phyloP scores from a whole-genome alignment of 2,113 vertebrate species.

The Pterocles orientalis region DNA sequence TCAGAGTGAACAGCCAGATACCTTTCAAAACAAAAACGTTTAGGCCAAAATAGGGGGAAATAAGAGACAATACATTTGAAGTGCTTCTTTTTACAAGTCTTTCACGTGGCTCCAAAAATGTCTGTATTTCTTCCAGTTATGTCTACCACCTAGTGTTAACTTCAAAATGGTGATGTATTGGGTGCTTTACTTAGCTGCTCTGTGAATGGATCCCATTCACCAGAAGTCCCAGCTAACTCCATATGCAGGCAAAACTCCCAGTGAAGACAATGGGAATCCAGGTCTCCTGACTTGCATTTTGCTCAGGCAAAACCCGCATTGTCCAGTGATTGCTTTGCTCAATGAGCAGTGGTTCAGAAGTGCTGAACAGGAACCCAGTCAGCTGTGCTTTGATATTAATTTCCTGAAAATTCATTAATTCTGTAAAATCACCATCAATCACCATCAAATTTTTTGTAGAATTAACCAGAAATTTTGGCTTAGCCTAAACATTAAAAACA shows the following conservation, averaged over 20 bases:
- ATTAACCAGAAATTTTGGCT: neutral
- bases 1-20: neutral
- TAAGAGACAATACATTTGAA: slow-evolving; percentile 32
- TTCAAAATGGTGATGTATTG: slow-evolving; percentile 51
- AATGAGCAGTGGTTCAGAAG: slow-evolving; percentile 38
- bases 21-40: slow-evolving; percentile 28
- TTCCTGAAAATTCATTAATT: slow-evolving; percentile 33
- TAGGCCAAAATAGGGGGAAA: slow-evolving; percentile 32
- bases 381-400: slow-evolving; percentile 39
- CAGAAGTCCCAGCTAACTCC: slow-evolving; percentile 28
- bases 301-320: slow-evolving; percentile 37
- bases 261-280: slow-evolving; percentile 30
- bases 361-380: slow-evolving; percentile 20
- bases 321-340: slow-evolving; percentile 24
- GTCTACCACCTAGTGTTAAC: slow-evolving; percentile 57
- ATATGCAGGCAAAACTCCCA: slow-evolving; percentile 45
- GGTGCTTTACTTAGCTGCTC: neutral
- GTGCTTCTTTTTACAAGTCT: slow-evolving; percentile 21
- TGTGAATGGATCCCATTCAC: slow-evolving; percentile 37
- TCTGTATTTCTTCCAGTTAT: slow-evolving; percentile 63
- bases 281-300: slow-evolving; percentile 59
- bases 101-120: slow-evolving; percentile 51
- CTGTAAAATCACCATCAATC: neutral
- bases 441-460: neutral
- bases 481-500: neutral